phyloP scores from a whole-genome alignment of 2,797 vertebrate genomes.

The Mormyrus hasselquistii region DNA sequence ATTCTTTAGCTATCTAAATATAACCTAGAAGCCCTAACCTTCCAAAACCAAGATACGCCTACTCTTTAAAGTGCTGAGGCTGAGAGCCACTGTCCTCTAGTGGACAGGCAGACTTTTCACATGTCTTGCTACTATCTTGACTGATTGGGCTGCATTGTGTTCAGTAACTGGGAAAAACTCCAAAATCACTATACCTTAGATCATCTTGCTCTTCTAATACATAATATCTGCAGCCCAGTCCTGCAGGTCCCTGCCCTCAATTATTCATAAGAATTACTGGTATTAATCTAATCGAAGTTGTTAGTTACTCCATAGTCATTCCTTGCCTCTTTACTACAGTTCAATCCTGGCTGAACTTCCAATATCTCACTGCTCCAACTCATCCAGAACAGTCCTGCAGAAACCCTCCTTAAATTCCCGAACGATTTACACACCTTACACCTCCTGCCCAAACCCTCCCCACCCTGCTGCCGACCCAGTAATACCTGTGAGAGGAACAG shows the following conservation, averaged over 20 bases:
- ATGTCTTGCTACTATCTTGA: background rate
- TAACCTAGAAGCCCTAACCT: background rate
- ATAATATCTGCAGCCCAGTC: background rate
- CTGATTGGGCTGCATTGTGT: background rate
- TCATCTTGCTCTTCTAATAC: background rate
- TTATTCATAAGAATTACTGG: background rate
- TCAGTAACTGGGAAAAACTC: background rate
- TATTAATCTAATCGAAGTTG: background rate
- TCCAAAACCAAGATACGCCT: background rate
- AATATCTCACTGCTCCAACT: background rate
- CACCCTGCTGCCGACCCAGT: background rate
- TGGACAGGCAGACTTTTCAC: background rate
- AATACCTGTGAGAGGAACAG: background rate
- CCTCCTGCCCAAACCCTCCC: background rate
- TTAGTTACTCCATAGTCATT: background rate
- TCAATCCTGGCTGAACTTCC: background rate
- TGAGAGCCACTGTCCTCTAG: background rate
- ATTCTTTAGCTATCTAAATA: background rate
- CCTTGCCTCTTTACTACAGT: background rate
- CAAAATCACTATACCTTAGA: background rate
- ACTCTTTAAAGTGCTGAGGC: background rate
- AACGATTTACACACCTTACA: background rate
- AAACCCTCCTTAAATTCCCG: background rate
- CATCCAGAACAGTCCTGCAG: background rate
- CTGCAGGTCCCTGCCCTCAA: background rate